phyloP scores from a whole-genome alignment of 2,888 invertebrate genomes.

The Drosophila multiciliata region DNA sequence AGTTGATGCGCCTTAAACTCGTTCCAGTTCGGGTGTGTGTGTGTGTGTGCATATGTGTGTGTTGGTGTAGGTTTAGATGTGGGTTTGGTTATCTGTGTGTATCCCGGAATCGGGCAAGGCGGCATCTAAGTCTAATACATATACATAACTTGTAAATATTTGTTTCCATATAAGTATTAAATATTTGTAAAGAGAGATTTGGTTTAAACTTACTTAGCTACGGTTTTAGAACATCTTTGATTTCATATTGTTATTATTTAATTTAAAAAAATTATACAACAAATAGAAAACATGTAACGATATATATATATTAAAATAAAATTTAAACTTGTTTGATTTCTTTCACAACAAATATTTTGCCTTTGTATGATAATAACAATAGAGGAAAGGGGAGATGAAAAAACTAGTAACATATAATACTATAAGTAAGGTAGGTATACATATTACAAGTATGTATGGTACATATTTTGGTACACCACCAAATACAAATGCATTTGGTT shows the following conservation, averaged over 20 bases:
- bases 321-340: background rate
- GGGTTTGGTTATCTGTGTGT: slow-evolving; percentile 1
- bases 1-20: slow-evolving; percentile 3
- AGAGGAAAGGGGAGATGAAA: slow-evolving; percentile 3
- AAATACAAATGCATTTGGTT: slow-evolving; percentile 32
- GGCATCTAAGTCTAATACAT: slow-evolving; percentile 44
- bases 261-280: background rate
- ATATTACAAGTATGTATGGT: background rate
- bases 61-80: background rate
- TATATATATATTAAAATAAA: slow-evolving; percentile 6
- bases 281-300: background rate
- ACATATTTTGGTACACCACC: background rate
- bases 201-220: slow-evolving; percentile 51
- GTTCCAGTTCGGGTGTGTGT: background rate
- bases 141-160: slow-evolving; percentile 40
- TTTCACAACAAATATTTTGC: slow-evolving; percentile 15
- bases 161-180: slow-evolving; percentile 37
- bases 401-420: slow-evolving; percentile 35
- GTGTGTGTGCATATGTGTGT: background rate
- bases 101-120: slow-evolving; percentile 30
- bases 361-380: background rate
- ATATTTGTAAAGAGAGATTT: slow-evolving; percentile 28
- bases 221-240: slow-evolving; percentile 20
- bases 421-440: slow-evolving; percentile 2
- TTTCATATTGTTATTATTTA: background rate